A percentile compares a stretch with the other conserved stretches of the same genome.
Evolutionary conservation across 2,113 vertebrate species (phyloP).

Genomic region (Pelecanoides urinatrix): DNA sequence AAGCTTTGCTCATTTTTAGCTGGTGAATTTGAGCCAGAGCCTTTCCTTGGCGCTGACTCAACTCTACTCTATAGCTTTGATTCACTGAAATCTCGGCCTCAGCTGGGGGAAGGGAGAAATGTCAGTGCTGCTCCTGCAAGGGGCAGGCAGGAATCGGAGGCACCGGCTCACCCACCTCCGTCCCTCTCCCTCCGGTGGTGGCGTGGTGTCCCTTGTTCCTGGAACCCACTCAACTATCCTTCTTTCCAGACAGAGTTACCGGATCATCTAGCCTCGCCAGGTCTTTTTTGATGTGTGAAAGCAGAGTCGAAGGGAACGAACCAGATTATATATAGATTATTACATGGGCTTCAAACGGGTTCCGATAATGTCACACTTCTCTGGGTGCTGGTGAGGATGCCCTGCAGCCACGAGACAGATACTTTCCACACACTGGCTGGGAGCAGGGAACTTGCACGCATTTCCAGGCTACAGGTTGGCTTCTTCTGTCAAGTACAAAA

Average conservation of each 20-base stretch:
- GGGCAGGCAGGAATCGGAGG: background rate
- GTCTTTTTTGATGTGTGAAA: background rate
- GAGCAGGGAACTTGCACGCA: accelerated
- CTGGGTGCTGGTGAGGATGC: background rate
- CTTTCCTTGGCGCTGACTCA: constrained; percentile 51
- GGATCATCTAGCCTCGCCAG: background rate
- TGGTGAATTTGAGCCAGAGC: constrained; percentile 38
- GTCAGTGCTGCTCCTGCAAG: background rate
- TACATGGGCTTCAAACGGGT: background rate
- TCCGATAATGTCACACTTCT: background rate
- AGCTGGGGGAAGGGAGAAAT: constrained; percentile 22
- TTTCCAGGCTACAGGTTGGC: background rate
- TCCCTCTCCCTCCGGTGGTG: background rate
- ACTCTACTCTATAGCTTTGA: constrained; percentile 42
- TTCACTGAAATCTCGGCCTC: constrained; percentile 6
- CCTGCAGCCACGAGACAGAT: background rate
- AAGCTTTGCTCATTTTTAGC: constrained; percentile 57
- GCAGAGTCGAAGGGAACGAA: accelerated
- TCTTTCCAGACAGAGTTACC: background rate
- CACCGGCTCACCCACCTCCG: background rate
- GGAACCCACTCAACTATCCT: background rate
- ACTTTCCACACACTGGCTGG: background rate
- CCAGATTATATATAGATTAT: background rate
- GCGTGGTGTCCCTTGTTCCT: background rate
- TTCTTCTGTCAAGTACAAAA: background rate